A percentile compares a stretch with the other conserved stretches of the same genome.
Evolutionary conservation across 2,797 vertebrate genomes (phyloP).

Genomic region (Stomatorhinus walkeri): DNA sequence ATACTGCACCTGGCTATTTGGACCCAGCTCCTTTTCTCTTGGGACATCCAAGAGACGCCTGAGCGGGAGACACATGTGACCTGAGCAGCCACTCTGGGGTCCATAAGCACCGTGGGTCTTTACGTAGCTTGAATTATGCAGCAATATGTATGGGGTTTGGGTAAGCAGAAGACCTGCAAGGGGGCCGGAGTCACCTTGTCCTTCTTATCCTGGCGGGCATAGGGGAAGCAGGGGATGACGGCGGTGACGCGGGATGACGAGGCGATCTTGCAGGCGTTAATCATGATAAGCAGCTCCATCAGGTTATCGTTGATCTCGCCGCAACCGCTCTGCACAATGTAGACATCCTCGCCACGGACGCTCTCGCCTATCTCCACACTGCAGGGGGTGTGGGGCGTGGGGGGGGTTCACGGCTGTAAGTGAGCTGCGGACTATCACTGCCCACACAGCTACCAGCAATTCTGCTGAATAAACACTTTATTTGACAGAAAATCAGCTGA

Average conservation of each 20-base stretch:
- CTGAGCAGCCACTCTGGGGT: not conserved
- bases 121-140: not conserved
- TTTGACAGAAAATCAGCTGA: not conserved
- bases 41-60: not conserved
- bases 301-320: slow-evolving; percentile 93
- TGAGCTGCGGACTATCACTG: not conserved
- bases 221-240: slow-evolving; percentile 90
- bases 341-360: slow-evolving; percentile 88
- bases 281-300: slow-evolving; percentile 93
- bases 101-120: not conserved
- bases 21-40: not conserved
- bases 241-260: slow-evolving; percentile 87
- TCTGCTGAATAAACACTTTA: not conserved
- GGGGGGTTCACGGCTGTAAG: slow-evolving; percentile 21
- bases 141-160: not conserved
- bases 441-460: not conserved
- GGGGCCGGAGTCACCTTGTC: slow-evolving; percentile 71
- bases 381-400: slow-evolving; percentile 30
- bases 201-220: slow-evolving; percentile 90
- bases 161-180: not conserved
- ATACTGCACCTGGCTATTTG: not conserved
- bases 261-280: slow-evolving; percentile 92
- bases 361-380: slow-evolving; percentile 95
- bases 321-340: slow-evolving; percentile 89
- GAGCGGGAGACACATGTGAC: not conserved